Conservation (phyloP, 2,888 invertebrate species). For the Lacanobia oleracea region DNA sequence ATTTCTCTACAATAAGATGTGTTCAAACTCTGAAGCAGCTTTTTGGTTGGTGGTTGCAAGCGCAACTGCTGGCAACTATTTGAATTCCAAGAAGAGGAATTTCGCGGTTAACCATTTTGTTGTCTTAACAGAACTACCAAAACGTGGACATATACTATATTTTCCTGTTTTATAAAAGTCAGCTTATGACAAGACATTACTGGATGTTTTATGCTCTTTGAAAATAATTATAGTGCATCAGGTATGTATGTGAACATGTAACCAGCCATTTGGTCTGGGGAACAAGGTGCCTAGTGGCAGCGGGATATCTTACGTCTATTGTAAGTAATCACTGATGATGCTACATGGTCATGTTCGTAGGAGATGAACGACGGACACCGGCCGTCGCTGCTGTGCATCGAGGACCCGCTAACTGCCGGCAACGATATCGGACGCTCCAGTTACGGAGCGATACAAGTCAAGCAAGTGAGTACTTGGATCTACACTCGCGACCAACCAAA, state of each 20-base stretch:
- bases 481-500: too few relatives aligned
- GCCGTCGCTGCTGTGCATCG: conserved; percentile 98
- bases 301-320: neutral
- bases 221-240: too few relatives aligned
- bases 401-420: conserved; percentile 98
- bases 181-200: too few relatives aligned
- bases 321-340: neutral
- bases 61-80: too few relatives aligned
- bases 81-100: too few relatives aligned
- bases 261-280: neutral
- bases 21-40: too few relatives aligned
- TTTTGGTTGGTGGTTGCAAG: too few relatives aligned
- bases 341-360: conserved; percentile 76
- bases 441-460: conserved; percentile 96
- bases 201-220: too few relatives aligned
- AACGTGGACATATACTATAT: neutral
- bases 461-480: conserved; percentile 81
- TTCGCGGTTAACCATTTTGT: too few relatives aligned
- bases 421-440: conserved; percentile 99
- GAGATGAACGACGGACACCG: conserved; percentile 98
- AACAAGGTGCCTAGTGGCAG: neutral
- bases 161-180: too few relatives aligned
- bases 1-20: too few relatives aligned
- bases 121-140: neutral
- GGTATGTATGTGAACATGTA: too few relatives aligned